Base-by-base conservation (phyloP, 2,888 invertebrate species). In the Callyntrura sp. region DNA sequence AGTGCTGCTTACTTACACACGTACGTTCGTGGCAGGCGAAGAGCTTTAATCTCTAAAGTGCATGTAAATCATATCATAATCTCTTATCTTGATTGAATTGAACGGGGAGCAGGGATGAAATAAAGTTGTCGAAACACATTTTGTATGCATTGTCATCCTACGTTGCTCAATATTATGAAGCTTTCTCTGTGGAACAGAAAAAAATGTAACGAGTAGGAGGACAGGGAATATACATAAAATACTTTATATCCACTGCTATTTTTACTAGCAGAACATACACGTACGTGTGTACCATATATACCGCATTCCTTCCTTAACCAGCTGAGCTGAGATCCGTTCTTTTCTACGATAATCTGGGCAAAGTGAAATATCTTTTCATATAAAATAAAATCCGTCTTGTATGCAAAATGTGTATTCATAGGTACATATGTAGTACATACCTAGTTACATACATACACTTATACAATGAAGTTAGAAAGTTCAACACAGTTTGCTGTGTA, bases 1-100 rank as follows among this genome's bases (percentile, higher is more conserved):
- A n/a, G n/a, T 17, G 23, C 48, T 45, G 73, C 73, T 6, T 45
- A 45, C n/a, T n/a, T n/a, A n/a, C n/a, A n/a, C n/a, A n/a, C n/a
- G n/a, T n/a, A n/a, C n/a, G n/a, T n/a, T n/a, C 68, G 17, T 12
- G 68, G 70, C 70, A 45, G 43, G 70, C 43, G 70, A 70, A 45
- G 45, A 70, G 70, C 70, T 81, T 90, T 90, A 90, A 90, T 90
- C 90, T 90, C 82, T 86, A 86, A 90, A 90, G 90, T 90, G 90
- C 90, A 90, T 90, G 90, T 90, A 90, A 90, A 90, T 90, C 90
- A 90, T 90, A 90, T 90, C 90, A 90, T 86, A 86, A 90, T 86
- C 85, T 86, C 90, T 90, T 90, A 90, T 90, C 90, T 82, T 90
- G 90, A 90, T 90, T 82, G 86, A 87, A 87, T 87, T 79, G 86